Evolutionary conservation across 2,797 vertebrate genomes (phyloP), one percentile per base, ranked within the genome.

Genomic region (Gadopsis bispinosus): DNA sequence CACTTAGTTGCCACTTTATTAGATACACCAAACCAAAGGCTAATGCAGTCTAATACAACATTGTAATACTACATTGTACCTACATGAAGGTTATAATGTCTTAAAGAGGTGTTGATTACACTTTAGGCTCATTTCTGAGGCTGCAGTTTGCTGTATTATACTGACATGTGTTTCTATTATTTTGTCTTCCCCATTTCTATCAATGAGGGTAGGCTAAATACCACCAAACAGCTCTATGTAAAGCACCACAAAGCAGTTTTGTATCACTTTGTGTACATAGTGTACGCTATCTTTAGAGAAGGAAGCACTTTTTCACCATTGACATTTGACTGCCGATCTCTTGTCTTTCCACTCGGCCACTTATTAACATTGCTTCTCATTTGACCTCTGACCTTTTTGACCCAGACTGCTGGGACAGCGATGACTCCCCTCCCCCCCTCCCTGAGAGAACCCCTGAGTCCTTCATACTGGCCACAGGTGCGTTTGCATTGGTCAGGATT

Each of bases 401-500:
- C 95, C 93, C 95, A 98, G 97, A 97, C 95, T 94, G 95, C 92
- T 97, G 95, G 93, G 88, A 88, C 93, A 96, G 91, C 91, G 97
- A 97, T 75, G 97, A 97, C 85, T 97, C 94, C 73, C 97, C 97
- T 93, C 97, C 97, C 92, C 97, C 97, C 0, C 96, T 99, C 87
- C 97, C 97, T 69, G 96, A 95, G 93, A 96, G 97, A 95, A 99
- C 97, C 83, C 97, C 97, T 47, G 97, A 97, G 89, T 99, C 97
- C 85, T 98, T 97, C 96, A 94, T 97, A 48, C 92, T 99, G 95
- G 96, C 97, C 91, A 93, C 95, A 95, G 96, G 96, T 96, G 96
- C 96, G 94, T 96, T 89, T 77, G 86, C 79, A 77, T 87, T 82
- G 88, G 87, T 91, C 83, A 4, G 76, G 66, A 60, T 76, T 68